A percentile compares a stretch with the other conserved stretches of the same genome.
Conservation (phyloP, 2,113 vertebrate genomes). For the Amphiprion ocellaris region DNA sequence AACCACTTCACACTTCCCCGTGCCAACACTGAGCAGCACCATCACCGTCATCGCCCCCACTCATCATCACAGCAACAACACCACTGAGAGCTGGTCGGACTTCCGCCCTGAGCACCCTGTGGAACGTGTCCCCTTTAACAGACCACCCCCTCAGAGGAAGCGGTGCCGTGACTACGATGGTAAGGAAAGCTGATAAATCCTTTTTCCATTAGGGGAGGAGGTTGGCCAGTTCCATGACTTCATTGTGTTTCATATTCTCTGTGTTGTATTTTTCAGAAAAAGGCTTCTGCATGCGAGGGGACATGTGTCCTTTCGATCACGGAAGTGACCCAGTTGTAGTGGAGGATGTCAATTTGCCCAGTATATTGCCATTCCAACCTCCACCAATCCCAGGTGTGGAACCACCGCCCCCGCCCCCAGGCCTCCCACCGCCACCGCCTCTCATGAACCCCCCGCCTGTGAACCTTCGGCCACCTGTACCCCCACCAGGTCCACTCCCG, state of each 20-base stretch:
- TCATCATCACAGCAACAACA: constrained; percentile 93
- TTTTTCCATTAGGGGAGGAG: too few species aligned
- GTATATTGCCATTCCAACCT: constrained; percentile 94
- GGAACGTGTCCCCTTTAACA: constrained; percentile 90
- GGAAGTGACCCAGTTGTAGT: constrained; percentile 98
- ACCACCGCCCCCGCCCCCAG: constrained; percentile 90
- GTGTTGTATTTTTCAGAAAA: constrained; percentile 87
- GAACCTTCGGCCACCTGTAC: constrained; percentile 94
- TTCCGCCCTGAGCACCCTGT: constrained; percentile 92
- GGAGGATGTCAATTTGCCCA: constrained; percentile 97
- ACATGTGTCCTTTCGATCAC: constrained; percentile 98
- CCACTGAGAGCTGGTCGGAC: constrained; percentile 96
- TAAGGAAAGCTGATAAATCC: constrained; percentile 60
- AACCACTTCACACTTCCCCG: constrained; percentile 92
- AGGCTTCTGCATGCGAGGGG: constrained; percentile 98
- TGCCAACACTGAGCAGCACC: constrained; percentile 95
- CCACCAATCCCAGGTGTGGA: constrained; percentile 93
- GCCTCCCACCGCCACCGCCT: constrained; percentile 91
- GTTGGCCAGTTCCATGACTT: neutral
- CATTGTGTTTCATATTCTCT: neutral
- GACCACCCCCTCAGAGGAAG: constrained; percentile 91
- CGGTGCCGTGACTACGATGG: constrained; percentile 98
- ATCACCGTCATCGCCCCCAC: constrained; percentile 96
- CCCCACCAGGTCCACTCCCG: constrained; percentile 91
- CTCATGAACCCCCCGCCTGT: constrained; percentile 94